These are phyloP conservation scores for Petroica traversi DNA, from an alignment of 2,113 vertebrate species.

Conservation along the genomic window DNA sequence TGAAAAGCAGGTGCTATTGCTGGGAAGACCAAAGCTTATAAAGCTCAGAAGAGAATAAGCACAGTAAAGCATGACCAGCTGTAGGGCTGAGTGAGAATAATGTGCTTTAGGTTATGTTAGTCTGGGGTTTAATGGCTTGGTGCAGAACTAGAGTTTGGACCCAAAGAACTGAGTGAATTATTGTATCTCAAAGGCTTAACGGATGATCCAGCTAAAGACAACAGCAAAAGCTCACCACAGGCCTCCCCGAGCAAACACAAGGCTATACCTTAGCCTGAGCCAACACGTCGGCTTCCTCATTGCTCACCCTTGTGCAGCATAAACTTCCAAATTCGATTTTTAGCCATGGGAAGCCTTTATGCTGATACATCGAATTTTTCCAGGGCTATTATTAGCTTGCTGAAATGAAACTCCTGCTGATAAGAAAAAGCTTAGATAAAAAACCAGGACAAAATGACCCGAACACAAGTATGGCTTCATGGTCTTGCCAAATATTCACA, in stretches of 20 bases:
- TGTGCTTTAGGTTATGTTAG: background rate
- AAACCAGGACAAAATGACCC: slow-evolving; percentile 18
- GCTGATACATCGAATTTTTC: background rate
- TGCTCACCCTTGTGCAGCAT: background rate
- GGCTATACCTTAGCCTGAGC: background rate
- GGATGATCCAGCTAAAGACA: background rate
- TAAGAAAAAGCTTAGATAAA: slow-evolving; percentile 7
- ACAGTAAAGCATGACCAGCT: background rate
- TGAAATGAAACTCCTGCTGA: slow-evolving; percentile 19
- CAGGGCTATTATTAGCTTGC: slow-evolving; percentile 11
- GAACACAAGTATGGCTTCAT: background rate
- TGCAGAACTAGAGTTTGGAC: background rate
- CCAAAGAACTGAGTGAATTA: background rate
- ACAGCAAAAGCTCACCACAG: background rate
- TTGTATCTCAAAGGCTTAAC: background rate
- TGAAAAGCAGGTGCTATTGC: background rate
- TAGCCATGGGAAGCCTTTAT: background rate
- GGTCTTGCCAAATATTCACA: background rate
- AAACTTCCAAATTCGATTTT: background rate
- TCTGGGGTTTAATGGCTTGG: background rate
- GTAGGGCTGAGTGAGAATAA: background rate
- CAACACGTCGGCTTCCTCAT: fast-evolving
- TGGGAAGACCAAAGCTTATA: background rate
- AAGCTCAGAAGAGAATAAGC: background rate
- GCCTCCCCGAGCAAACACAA: fast-evolving